Conservation (phyloP, 2,113 vertebrate genomes). For the Phylloscopus trochilus region DNA sequence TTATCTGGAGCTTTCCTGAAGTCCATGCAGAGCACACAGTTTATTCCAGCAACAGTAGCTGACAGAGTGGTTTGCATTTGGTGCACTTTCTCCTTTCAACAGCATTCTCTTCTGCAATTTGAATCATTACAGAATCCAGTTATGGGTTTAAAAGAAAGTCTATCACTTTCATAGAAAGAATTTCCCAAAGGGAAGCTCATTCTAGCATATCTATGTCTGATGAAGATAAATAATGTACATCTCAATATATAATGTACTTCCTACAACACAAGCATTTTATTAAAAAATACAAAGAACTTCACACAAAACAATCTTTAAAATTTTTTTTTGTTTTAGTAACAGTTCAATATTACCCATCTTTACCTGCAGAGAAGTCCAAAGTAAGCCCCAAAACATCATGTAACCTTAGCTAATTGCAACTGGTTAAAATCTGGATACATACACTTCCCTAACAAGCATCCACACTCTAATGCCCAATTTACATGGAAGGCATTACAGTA, state of each 20-base stretch:
- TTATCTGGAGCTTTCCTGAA: slow-evolving; percentile 62
- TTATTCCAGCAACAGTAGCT: slow-evolving; percentile 52
- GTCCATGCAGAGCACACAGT: slow-evolving; percentile 51
- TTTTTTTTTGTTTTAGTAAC: neutral
- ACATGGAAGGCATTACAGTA: neutral
- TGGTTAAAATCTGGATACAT: neutral
- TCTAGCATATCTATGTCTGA: neutral
- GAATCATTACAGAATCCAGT: neutral
- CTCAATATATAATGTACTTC: neutral
- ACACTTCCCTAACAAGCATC: neutral
- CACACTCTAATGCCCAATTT: neutral
- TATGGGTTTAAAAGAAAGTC: neutral
- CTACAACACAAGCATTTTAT: neutral
- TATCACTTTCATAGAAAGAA: neutral
- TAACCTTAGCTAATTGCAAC: neutral
- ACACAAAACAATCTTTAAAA: neutral
- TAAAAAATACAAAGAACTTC: neutral
- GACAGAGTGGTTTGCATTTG: slow-evolving; percentile 47
- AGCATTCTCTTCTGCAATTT: neutral
- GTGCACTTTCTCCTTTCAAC: slow-evolving; percentile 18
- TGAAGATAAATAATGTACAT: neutral
- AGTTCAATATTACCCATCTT: neutral
- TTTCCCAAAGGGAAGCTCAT: neutral
- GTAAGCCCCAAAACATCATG: neutral
- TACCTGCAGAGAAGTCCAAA: neutral